These are phyloP conservation scores for Acanthosoma haemorrhoidale DNA, from an alignment of 2,888 invertebrate species.

Conservation along the genomic window DNA sequence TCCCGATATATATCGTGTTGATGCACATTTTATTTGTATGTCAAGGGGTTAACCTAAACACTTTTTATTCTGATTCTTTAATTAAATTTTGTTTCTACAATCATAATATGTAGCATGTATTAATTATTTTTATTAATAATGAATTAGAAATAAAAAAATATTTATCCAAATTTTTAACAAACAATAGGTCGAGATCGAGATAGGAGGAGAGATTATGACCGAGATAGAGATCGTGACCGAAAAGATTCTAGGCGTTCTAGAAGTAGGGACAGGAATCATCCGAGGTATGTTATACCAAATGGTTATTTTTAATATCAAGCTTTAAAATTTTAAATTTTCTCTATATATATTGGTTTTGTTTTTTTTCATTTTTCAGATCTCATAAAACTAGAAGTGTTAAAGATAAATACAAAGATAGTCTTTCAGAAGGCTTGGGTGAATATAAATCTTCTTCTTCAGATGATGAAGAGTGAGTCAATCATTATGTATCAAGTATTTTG, in stretches of 20 bases:
- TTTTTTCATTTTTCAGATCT: slow-evolving; percentile 30
- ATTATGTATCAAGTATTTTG: neutral
- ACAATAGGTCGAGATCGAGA: slow-evolving; percentile 36
- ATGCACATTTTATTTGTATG: too few relatives aligned
- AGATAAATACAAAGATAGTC: slow-evolving; percentile 58
- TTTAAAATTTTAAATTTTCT: neutral
- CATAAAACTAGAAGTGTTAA: slow-evolving; percentile 36
- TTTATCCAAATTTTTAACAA: slow-evolving; percentile 24
- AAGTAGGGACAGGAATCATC: slow-evolving; percentile 40
- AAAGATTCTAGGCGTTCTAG: slow-evolving; percentile 37
- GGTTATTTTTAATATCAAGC: neutral
- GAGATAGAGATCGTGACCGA: slow-evolving; percentile 38
- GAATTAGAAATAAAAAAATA: neutral
- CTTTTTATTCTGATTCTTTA: neutral
- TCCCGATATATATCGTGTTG: too few relatives aligned
- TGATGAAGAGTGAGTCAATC: slow-evolving; percentile 43
- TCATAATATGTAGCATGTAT: too few relatives aligned
- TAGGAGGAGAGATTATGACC: slow-evolving; percentile 36
- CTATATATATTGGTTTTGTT: neutral
- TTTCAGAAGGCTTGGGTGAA: slow-evolving; percentile 71
- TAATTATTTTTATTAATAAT: neutral
- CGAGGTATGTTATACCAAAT: slow-evolving; percentile 26
- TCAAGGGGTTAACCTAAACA: too few relatives aligned
- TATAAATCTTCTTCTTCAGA: slow-evolving; percentile 53
- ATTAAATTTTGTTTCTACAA: neutral